Evolutionary conservation across 2,113 vertebrate species (phyloP).

Genomic region (Cricetomys ansorgei): DNA sequence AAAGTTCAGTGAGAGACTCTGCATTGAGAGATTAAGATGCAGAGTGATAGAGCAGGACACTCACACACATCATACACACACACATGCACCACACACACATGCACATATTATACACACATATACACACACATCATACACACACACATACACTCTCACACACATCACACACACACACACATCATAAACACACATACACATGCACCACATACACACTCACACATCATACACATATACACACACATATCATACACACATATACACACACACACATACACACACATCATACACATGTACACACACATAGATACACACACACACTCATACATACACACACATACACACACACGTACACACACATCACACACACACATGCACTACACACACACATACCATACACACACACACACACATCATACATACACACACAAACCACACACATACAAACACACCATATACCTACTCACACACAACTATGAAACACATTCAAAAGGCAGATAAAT

Average conservation of each 20-base stretch:
- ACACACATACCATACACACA: not conserved
- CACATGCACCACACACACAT: not conserved
- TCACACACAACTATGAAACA: not conserved
- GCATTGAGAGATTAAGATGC: not conserved
- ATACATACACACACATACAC: not conserved
- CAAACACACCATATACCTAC: not conserved
- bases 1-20: not conserved
- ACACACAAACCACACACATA: not conserved
- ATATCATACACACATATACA: too few relatives aligned
- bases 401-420: too few relatives aligned
- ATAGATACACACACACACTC: not conserved
- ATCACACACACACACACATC: not conserved
- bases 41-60: not conserved
- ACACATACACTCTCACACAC: not conserved
- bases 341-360: not conserved
- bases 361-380: not conserved
- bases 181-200: not conserved
- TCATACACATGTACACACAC: not conserved
- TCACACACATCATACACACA: not conserved
- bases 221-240: not conserved
- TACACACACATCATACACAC: too few relatives aligned
- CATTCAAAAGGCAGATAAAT: conserved; percentile 11
- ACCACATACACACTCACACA: not conserved
- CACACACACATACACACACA: not conserved
- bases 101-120: too few relatives aligned